Percentiles rank a stretch among this genome's conserved stretches.
phyloP scores from a whole-genome alignment of 37 sponge, comb jelly and placozoan species.

The Aplysina aerophoba region DNA sequence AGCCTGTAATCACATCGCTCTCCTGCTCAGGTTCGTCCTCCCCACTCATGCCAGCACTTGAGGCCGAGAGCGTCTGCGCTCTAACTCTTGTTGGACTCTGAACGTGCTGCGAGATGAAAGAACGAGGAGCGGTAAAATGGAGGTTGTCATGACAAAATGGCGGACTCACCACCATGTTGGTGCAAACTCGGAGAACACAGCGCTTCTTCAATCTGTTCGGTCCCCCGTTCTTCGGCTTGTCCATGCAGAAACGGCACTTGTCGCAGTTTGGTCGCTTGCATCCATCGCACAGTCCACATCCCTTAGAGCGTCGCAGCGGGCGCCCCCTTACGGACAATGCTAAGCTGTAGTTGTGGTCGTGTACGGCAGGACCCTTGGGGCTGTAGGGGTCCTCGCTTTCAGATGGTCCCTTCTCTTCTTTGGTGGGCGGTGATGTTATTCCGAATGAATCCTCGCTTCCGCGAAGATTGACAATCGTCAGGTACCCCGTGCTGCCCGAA shows the following conservation, averaged over 20 bases:
- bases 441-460: conserved; percentile 1
- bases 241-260: conserved; percentile 62
- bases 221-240: conserved; percentile 78
- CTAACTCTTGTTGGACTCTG: neutral
- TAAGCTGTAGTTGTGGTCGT: conserved; percentile 20
- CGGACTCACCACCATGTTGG: conserved; percentile 57
- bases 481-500: conserved; percentile 10
- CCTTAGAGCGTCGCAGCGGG: conserved; percentile 24
- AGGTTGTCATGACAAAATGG: neutral
- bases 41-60: conserved; percentile 6
- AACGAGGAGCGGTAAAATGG: neutral
- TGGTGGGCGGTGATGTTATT: no score
- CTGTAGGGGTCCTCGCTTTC: neutral
- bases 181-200: conserved; percentile 53
- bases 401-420: neutral
- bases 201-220: conserved; percentile 71
- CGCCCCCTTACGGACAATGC: conserved; percentile 3
- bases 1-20: neutral
- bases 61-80: neutral
- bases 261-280: conserved; percentile 68
- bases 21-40: neutral
- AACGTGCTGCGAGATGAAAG: neutral
- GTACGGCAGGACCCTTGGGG: neutral
- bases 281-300: conserved; percentile 54
- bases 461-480: conserved; percentile 10